Evolutionary conservation across 1,140 invertebrate species (phyloP).

Genomic region (Danaus melanippus): DNA sequence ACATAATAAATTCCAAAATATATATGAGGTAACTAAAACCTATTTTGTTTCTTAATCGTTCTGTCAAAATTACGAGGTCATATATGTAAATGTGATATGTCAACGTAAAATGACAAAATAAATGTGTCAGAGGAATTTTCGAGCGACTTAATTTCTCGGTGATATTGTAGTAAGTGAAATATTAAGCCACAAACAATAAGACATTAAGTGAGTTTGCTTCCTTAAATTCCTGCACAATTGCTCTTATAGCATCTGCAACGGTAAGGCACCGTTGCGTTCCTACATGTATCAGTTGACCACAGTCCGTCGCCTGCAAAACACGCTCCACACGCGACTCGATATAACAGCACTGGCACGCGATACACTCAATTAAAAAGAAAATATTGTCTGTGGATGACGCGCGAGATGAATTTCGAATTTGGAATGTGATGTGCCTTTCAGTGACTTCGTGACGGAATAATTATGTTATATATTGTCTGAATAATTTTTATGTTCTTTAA

Average conservation of each 20-base stretch:
- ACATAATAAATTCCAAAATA: too few relatives aligned
- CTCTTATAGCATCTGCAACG: constrained; percentile 8
- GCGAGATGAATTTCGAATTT: constrained; percentile 40
- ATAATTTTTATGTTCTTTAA: neutral
- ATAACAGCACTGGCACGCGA: constrained; percentile 30
- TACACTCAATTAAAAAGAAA: constrained; percentile 34
- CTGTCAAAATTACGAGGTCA: too few relatives aligned
- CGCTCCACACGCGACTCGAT: constrained; percentile 29
- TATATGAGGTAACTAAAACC: too few relatives aligned
- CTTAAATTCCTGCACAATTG: too few relatives aligned
- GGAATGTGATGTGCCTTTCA: constrained; percentile 38
- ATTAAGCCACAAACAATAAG: too few relatives aligned
- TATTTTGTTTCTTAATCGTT: too few relatives aligned
- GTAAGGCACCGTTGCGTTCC: constrained; percentile 18
- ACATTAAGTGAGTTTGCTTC: too few relatives aligned
- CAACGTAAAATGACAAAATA: too few relatives aligned
- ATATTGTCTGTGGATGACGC: constrained; percentile 32
- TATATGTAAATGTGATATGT: too few relatives aligned
- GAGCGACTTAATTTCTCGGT: too few relatives aligned
- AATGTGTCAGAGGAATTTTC: too few relatives aligned
- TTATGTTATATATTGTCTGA: constrained; percentile 12
- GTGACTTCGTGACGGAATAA: constrained; percentile 21
- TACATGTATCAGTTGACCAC: constrained; percentile 52
- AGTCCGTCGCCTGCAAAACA: constrained; percentile 50
- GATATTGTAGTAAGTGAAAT: too few relatives aligned